Evolutionary conservation across 2,113 vertebrate genomes (phyloP), one percentile per base, ranked within the genome.

Genomic region (Cavia porcellus): DNA sequence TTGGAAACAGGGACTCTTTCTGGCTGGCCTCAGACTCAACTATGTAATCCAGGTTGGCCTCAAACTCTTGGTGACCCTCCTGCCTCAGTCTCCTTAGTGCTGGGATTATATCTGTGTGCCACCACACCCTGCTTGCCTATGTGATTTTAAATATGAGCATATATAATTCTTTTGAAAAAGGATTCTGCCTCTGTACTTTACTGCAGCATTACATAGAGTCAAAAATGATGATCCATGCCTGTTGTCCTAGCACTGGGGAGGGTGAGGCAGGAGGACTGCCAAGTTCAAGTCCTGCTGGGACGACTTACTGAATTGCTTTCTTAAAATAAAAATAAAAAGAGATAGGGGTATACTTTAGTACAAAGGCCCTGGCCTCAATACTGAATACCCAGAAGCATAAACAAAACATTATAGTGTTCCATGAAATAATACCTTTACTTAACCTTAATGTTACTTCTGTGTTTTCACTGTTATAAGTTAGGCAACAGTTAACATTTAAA

Each of bases 131-230:
- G 17, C 77, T 80, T 79, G 45, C 3, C 77, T 79, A 52, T 75
- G 17, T 91, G 38, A 84, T 79, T 96, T 95, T 72, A 96, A 57
- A 68, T 82, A 32, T 59, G 85, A 89, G 25, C 57, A 20, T 70
- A 42, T 85, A 4, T 90, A 45, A 50, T 75, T 82, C 50, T 45
- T 84, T 82, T 57, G 52, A 28, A 90, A 95, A 96, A 55, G 47
- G 38, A 38, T 42, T 84, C 68, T 92, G 47, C 57, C 57, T 59
- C 0, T 75, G 2, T 50, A 47, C 66, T 50, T 87, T 38, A 38
- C 22, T 42, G 13, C 13, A 52, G 47, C 28, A 32, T 79, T 79
- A 32, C 30, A 52, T 32, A 52, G 42, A 77, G 11, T 24, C 17
- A 35, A 50, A 52, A 50, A 50, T 19, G 28, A 8, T 32, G 75